These are phyloP conservation scores for Drymonia ruficornis DNA, from an alignment of 2,888 invertebrate genomes.

Conservation along the genomic window DNA sequence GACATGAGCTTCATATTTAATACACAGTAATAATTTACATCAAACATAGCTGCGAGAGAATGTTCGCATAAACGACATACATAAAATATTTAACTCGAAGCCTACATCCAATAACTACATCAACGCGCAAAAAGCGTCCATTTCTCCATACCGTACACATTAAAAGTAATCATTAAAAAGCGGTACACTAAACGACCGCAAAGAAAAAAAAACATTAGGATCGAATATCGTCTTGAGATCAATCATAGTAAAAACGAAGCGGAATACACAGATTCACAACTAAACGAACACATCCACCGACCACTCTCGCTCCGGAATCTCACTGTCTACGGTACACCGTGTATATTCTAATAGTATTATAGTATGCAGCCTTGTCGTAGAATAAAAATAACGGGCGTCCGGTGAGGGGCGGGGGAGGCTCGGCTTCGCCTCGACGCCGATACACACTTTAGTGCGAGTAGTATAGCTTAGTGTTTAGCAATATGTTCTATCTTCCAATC, in stretches of 20 bases:
- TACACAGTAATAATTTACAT: conserved; percentile 78
- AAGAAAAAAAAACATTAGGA: conserved; percentile 73
- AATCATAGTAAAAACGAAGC: conserved; percentile 73
- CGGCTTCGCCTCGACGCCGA: conserved; percentile 7
- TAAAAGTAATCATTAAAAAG: conserved; percentile 67
- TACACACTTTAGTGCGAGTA: neutral
- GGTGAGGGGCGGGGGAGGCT: conserved; percentile 1
- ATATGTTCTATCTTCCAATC: neutral
- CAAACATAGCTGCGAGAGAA: conserved; percentile 71
- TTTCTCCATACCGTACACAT: conserved; percentile 63
- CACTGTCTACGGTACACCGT: conserved; percentile 39
- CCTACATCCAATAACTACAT: conserved; percentile 70
- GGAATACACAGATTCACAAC: conserved; percentile 59
- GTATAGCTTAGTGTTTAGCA: neutral
- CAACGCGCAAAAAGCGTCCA: conserved; percentile 82
- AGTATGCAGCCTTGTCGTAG: conserved; percentile 42
- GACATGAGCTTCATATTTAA: conserved; percentile 64
- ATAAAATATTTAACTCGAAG: conserved; percentile 68
- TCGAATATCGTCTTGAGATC: conserved; percentile 84
- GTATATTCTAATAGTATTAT: conserved; percentile 35
- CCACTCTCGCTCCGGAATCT: conserved; percentile 38
- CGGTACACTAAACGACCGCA: conserved; percentile 68
- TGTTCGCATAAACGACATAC: conserved; percentile 71
- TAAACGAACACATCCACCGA: conserved; percentile 54
- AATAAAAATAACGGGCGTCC: conserved; percentile 6